A percentile compares a stretch with the other conserved stretches of the same genome.
Evolutionary conservation across 2,888 invertebrate genomes (phyloP).

Genomic region (Tetramorium bicarinatum): DNA sequence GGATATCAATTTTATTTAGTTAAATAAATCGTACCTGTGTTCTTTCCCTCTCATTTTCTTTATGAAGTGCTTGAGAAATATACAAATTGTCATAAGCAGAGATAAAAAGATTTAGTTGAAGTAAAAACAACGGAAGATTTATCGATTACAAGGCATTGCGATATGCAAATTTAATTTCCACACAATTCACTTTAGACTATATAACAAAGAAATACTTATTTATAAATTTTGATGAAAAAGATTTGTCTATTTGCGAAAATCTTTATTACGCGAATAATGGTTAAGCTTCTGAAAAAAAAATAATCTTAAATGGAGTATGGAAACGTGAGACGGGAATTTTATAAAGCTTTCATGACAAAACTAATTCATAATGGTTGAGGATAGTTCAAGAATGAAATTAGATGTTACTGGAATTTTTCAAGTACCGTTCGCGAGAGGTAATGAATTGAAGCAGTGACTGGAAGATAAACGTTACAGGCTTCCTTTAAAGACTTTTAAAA

Average conservation of each 20-base stretch:
- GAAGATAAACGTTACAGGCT: constrained; percentile 28
- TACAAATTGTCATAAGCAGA: neutral
- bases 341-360: constrained; percentile 15
- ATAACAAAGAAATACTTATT: constrained; percentile 5
- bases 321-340: constrained; percentile 20
- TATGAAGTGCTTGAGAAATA: neutral
- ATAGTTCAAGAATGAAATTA: constrained; percentile 21
- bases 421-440: constrained; percentile 9
- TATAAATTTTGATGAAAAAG: neutral
- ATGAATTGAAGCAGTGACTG: constrained; percentile 36
- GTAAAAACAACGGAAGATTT: constrained; percentile 8
- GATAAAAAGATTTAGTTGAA: neutral
- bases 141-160: neutral
- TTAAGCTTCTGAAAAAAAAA: constrained; percentile 1
- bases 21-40: neutral
- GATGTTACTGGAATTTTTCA: constrained; percentile 31
- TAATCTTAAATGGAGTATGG: neutral
- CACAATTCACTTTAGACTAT: neutral
- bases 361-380: neutral
- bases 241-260: neutral
- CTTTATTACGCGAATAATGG: neutral
- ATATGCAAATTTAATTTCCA: neutral
- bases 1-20: neutral
- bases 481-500: constrained; percentile 30
- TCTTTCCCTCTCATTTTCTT: neutral